These are phyloP conservation scores for Sturnus vulgaris DNA, from an alignment of 2,113 vertebrate genomes.

Conservation along the genomic window DNA sequence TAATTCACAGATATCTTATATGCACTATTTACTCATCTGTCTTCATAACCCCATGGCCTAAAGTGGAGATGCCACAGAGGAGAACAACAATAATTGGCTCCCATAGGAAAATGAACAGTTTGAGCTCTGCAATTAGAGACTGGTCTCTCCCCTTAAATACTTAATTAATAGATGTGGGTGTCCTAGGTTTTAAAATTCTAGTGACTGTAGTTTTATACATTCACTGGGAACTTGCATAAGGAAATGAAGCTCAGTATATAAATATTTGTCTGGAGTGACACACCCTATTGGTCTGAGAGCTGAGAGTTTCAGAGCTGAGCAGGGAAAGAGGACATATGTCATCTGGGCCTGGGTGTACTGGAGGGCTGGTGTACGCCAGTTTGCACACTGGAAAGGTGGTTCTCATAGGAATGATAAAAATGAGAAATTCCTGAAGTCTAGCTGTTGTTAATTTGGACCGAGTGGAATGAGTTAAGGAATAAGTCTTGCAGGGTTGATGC, in stretches of 20 bases:
- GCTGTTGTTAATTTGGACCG: not conserved
- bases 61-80: not conserved
- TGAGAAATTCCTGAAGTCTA: not conserved
- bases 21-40: slow-evolving; percentile 23
- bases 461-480: not conserved
- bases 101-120: slow-evolving; percentile 19
- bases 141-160: not conserved
- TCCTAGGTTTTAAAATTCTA: not conserved
- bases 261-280: slow-evolving; percentile 45
- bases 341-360: not conserved
- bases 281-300: not conserved
- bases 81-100: slow-evolving; percentile 4
- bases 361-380: not conserved
- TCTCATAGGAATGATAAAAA: not conserved
- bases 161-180: slow-evolving; percentile 24
- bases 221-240: not conserved
- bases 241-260: not conserved
- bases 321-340: not conserved
- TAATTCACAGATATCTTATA: slow-evolving; percentile 16
- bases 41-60: not conserved
- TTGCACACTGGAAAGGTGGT: not conserved
- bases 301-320: not conserved
- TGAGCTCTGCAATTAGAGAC: not conserved
- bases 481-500: not conserved
- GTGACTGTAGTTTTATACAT: not conserved